Conservation (phyloP, 2,113 vertebrate genomes). For the Odobenus rosmarus region DNA sequence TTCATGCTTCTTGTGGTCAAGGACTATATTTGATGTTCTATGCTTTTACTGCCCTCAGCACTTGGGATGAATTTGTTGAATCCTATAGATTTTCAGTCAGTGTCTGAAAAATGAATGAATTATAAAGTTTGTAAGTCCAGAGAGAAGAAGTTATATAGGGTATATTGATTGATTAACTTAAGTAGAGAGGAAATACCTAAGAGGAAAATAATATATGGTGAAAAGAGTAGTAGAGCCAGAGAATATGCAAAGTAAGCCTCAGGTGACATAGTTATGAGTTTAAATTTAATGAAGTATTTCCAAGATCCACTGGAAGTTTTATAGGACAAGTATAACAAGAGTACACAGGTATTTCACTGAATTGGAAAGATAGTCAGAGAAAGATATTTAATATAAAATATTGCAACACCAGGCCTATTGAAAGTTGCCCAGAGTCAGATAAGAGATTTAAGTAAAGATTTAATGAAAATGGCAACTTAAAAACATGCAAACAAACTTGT, state of each 20-base stretch:
- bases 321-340: background rate
- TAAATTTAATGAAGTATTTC: slow-evolving; percentile 21
- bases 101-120: background rate
- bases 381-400: background rate
- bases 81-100: background rate
- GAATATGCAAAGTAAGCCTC: background rate
- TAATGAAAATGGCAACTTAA: background rate
- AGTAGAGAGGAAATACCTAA: background rate
- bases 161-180: background rate
- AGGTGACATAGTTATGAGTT: background rate
- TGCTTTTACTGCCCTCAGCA: background rate
- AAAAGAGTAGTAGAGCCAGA: background rate
- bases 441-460: background rate
- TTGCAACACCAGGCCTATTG: background rate
- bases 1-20: background rate
- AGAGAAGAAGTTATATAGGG: background rate
- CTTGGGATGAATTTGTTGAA: background rate
- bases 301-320: background rate
- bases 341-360: background rate
- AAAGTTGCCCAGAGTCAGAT: background rate
- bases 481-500: background rate
- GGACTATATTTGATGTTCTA: background rate
- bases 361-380: background rate
- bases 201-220: background rate
- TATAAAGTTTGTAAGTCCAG: background rate